Evolutionary conservation across 2,113 vertebrate species (phyloP), one percentile per base, ranked within the genome.

Genomic region (Lutjanus erythropterus): DNA sequence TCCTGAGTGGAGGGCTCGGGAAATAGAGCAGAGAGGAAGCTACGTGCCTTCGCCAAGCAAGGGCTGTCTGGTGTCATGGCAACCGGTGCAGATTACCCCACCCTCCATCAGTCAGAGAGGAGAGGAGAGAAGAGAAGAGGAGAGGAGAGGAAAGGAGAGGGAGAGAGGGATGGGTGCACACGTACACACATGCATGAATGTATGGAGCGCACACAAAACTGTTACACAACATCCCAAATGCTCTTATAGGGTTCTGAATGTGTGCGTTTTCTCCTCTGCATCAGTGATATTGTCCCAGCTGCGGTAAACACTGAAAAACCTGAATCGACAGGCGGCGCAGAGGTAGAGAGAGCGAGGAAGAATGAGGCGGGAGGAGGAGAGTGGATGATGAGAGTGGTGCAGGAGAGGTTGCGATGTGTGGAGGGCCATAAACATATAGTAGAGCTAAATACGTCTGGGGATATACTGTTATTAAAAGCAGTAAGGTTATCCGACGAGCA

Each of bases 1-100:
- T 82, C 87, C 80, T 86, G 81, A 84, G 80, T 77, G 74, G 75
- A 89, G 90, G 87, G 89, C 94, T 95, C 92, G 94, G 94, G 95
- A 95, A 95, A 94, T 94, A 92, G 93, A 96, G 94, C 93, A 94
- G 94, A 92, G 93, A 95, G 93, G 94, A 95, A 94, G 93, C 95
- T 96, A 94, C 94, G 94, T 96, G 94, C 95, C 95, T 95, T 96
- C 93, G 94, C 92, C 95, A 94, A 96, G 96, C 96, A 92, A 96
- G 94, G 96, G 94, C 96, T 92, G 95, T 97, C 97, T 97, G 96
- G 96, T 96, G 96, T 95, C 96, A 97, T 97, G 96, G 97, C 96
- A 97, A 96, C 97, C 88, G 80, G 91, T 91, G 94, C 93, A 94
- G 95, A 96, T 97, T 96, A 95, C 96, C 96, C 95, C 95, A 96